phyloP scores from a whole-genome alignment of 2,797 vertebrate genomes.

The Scolopax bukidnonensis region DNA sequence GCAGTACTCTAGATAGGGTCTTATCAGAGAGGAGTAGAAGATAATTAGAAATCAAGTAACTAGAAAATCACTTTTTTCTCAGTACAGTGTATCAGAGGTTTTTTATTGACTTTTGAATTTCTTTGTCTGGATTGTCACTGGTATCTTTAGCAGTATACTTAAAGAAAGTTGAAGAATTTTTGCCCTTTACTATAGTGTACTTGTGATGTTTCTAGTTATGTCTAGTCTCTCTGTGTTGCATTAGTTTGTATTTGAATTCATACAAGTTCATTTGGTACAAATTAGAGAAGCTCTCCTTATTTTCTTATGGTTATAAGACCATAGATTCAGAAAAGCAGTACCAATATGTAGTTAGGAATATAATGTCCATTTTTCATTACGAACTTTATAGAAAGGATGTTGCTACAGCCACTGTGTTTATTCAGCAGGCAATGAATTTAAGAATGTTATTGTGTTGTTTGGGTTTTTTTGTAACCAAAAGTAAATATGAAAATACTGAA shows the following conservation, averaged over 20 bases:
- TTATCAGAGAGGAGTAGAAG: background rate
- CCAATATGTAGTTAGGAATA: background rate
- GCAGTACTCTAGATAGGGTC: background rate
- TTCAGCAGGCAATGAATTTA: background rate
- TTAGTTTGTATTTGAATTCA: background rate
- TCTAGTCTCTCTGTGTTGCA: background rate
- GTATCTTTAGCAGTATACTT: background rate
- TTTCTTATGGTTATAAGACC: background rate
- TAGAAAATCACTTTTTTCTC: background rate
- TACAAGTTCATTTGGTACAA: background rate
- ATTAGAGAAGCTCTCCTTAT: background rate
- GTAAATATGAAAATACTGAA: background rate
- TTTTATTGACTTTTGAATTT: background rate
- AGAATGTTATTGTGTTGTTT: background rate
- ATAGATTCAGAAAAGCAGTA: background rate
- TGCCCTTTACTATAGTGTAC: background rate
- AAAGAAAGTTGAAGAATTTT: background rate
- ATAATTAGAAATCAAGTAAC: background rate
- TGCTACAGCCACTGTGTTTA: background rate
- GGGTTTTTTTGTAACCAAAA: background rate
- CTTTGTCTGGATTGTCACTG: background rate
- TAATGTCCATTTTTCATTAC: background rate
- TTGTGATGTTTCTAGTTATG: background rate
- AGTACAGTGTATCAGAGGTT: rapidly evolving
- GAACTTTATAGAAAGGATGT: background rate